These are phyloP conservation scores for Yoshiicerus persimilis DNA, from an alignment of 1,140 invertebrate species.

Conservation along the genomic window DNA sequence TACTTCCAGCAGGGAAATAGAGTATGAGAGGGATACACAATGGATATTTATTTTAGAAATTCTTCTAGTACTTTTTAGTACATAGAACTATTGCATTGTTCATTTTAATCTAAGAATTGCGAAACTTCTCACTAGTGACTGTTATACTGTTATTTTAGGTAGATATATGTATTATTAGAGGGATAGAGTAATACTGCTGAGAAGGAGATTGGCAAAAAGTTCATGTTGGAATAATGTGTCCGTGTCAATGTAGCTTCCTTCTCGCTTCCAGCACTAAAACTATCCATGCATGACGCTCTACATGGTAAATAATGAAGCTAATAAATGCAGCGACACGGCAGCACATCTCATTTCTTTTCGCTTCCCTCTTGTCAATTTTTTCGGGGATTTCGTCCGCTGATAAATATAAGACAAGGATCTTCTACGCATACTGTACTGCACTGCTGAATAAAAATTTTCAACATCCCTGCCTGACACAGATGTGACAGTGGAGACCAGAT, in stretches of 20 bases:
- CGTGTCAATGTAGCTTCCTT: neutral
- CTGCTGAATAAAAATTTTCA: neutral
- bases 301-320: constrained; percentile 5
- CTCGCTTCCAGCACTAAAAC: neutral
- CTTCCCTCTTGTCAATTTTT: neutral
- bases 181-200: neutral
- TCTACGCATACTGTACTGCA: neutral
- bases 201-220: neutral
- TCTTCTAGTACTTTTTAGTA: neutral
- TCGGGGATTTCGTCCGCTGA: neutral
- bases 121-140: neutral
- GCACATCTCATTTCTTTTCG: neutral
- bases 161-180: neutral
- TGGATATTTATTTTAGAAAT: neutral
- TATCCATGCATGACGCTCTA: neutral
- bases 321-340: constrained; percentile 15
- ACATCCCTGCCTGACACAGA: neutral
- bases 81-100: neutral
- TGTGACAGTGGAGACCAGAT: neutral
- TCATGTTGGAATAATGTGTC: neutral
- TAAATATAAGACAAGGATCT: neutral
- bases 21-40: too few relatives aligned
- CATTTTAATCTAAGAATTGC: neutral
- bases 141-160: neutral
- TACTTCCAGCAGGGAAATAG: too few relatives aligned